phyloP scores from a whole-genome alignment of 2,797 vertebrate species.

The Coilia nasus region DNA sequence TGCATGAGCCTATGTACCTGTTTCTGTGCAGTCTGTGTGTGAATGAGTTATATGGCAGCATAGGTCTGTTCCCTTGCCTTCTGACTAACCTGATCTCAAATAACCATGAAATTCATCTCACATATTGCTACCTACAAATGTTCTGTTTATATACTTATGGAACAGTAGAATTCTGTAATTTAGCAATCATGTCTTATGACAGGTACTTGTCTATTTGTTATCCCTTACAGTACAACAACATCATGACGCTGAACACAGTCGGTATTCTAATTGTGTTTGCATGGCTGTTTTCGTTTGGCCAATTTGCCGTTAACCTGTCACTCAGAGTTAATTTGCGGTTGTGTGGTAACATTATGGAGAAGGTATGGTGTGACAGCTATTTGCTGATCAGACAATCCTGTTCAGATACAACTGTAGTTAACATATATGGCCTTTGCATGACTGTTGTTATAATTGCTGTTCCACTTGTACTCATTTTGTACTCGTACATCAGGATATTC shows the following conservation, averaged over 20 bases:
- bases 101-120: conserved; percentile 38
- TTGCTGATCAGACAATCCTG: conserved; percentile 50
- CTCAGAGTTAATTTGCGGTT: conserved; percentile 8
- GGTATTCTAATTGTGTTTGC: neutral
- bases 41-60: conserved; percentile 59
- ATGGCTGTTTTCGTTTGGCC: conserved; percentile 37
- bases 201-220: conserved; percentile 57
- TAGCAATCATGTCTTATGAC: conserved; percentile 62
- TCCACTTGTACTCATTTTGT: conserved; percentile 40
- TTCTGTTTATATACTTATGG: conserved; percentile 52
- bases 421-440: conserved; percentile 34
- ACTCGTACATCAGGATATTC: conserved; percentile 50
- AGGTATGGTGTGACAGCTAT: conserved; percentile 51
- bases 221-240: conserved; percentile 52
- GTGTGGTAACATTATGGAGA: conserved; percentile 50
- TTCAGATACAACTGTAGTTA: conserved; percentile 33
- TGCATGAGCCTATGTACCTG: conserved; percentile 69
- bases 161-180: conserved; percentile 44
- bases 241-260: conserved; percentile 12
- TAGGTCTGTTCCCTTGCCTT: conserved; percentile 47
- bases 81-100: conserved; percentile 47
- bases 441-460: neutral
- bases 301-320: neutral
- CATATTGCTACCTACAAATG: conserved; percentile 51
- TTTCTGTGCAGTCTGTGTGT: conserved; percentile 63